phyloP scores from a whole-genome alignment of 2,888 invertebrate species.

The Zelleria hepariella region DNA sequence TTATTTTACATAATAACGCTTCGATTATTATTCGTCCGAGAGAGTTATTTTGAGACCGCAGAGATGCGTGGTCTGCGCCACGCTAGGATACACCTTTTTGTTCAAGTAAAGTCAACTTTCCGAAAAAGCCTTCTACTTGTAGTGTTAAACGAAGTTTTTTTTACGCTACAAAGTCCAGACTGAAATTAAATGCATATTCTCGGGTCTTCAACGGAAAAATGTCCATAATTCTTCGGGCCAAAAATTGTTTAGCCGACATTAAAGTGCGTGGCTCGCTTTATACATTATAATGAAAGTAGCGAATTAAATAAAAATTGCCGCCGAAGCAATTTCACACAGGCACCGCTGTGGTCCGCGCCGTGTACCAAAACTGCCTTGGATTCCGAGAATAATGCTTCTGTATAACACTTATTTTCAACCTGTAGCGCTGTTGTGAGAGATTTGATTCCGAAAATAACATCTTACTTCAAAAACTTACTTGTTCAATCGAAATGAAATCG shows the following conservation, averaged over 20 bases:
- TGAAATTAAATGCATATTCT: neutral
- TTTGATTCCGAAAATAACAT: no score
- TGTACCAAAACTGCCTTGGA: slow-evolving; percentile 25
- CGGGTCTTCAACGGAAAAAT: neutral
- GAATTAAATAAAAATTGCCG: slow-evolving; percentile 15
- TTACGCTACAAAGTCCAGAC: neutral
- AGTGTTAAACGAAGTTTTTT: neutral
- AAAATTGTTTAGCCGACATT: slow-evolving; percentile 5
- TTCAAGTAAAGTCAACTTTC: no score
- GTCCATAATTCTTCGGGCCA: neutral
- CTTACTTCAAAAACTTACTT: no score
- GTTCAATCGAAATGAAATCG: no score
- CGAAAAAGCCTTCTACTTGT: no score
- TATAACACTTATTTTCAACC: neutral
- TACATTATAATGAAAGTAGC: slow-evolving; percentile 1
- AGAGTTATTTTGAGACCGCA: neutral
- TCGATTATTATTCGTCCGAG: neutral
- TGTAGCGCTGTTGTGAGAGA: neutral
- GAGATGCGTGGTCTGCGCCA: neutral
- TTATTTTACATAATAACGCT: neutral
- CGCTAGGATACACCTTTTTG: no score
- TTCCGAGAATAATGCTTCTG: slow-evolving; percentile 27
- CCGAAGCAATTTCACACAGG: slow-evolving; percentile 15
- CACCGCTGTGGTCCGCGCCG: slow-evolving; percentile 13
- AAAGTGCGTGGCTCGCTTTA: neutral